Evolutionary conservation across 2,888 invertebrate species (phyloP).

Genomic region (Melangyna quadrimaculata): DNA sequence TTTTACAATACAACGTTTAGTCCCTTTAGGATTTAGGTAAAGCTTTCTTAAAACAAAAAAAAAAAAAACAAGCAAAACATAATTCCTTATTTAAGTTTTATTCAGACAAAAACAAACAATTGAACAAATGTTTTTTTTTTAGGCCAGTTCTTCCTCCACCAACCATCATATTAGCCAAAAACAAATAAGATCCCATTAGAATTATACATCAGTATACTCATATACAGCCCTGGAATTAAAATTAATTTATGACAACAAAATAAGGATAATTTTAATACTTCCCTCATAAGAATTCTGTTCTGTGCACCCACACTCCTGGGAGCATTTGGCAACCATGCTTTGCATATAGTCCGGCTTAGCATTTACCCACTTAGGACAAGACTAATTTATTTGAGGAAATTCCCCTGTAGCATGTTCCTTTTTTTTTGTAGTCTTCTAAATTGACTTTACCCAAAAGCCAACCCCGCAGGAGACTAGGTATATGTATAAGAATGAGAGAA

Average conservation of each 20-base stretch:
- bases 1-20: no score
- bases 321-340: background rate
- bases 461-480: background rate
- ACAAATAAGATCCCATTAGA: background rate
- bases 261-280: constrained; percentile 39
- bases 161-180: background rate
- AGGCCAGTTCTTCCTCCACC: no score
- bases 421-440: constrained; percentile 29
- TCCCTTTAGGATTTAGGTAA: background rate
- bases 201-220: background rate
- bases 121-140: no score
- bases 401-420: constrained; percentile 13
- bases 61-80: background rate
- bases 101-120: background rate
- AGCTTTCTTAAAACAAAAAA: background rate
- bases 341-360: background rate
- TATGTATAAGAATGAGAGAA: background rate
- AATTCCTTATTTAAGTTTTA: background rate
- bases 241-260: constrained; percentile 52
- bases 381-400: constrained; percentile 50
- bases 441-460: constrained; percentile 41
- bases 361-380: constrained; percentile 19
- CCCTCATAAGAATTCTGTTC: constrained; percentile 25
- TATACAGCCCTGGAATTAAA: constrained; percentile 10
- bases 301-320: background rate